A percentile compares a stretch with the other conserved stretches of the same genome.
Evolutionary conservation across 2,888 invertebrate species (phyloP).

Genomic region (Odontomyia ornata): DNA sequence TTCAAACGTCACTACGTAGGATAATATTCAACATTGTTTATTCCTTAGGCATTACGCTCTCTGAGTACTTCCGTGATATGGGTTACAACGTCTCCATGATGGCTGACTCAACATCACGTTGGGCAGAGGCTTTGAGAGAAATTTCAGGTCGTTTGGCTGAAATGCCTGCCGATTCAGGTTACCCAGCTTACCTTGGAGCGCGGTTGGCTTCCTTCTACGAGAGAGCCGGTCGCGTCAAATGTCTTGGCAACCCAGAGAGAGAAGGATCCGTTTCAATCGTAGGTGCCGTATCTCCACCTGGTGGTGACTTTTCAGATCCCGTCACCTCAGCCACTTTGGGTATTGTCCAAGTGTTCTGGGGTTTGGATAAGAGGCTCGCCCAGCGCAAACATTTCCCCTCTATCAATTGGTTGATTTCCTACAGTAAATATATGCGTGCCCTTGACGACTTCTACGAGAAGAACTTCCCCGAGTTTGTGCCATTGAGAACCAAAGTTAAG

Average conservation of each 20-base stretch:
- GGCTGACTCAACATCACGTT: slow-evolving; percentile 99
- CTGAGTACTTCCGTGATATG: slow-evolving; percentile 99
- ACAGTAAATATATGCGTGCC: slow-evolving; percentile 98
- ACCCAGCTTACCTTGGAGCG: slow-evolving; percentile 98
- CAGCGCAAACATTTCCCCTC: slow-evolving; percentile 99
- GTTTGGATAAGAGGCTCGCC: slow-evolving; percentile 97
- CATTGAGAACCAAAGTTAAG: slow-evolving; percentile 92
- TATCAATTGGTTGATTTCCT: slow-evolving; percentile 99
- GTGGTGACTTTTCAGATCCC: slow-evolving; percentile 99
- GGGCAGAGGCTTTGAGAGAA: slow-evolving; percentile 99
- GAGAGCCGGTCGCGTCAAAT: slow-evolving; percentile 97
- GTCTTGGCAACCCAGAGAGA: slow-evolving; percentile 95
- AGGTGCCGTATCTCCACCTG: slow-evolving; percentile 99
- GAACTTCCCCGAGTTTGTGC: slow-evolving; percentile 96
- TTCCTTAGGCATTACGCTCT: slow-evolving; percentile 87
- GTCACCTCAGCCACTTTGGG: slow-evolving; percentile 98
- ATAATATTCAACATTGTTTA: background rate
- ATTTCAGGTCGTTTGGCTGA: slow-evolving; percentile 99
- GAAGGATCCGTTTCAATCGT: slow-evolving; percentile 99
- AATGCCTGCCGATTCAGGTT: slow-evolving; percentile 99
- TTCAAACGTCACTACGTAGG: background rate
- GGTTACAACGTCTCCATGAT: slow-evolving; percentile 99
- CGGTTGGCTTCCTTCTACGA: slow-evolving; percentile 99
- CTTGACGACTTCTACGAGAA: slow-evolving; percentile 99
- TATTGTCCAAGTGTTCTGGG: slow-evolving; percentile 99